Evolutionary conservation across 2,113 vertebrate species (phyloP).

Genomic region (Psephotus haematonotus): DNA sequence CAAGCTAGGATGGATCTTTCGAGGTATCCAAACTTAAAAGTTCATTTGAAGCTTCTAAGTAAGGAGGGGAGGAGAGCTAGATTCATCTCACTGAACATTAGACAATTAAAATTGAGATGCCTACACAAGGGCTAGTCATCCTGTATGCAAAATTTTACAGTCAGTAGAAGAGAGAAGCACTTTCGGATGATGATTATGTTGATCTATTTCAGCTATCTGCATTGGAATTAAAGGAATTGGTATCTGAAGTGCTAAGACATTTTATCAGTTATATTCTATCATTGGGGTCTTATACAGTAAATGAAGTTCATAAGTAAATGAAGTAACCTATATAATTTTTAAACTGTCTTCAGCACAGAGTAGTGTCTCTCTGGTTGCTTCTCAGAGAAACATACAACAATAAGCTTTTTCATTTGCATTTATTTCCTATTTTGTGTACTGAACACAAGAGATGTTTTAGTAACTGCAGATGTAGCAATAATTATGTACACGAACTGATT

Average conservation of each 20-base stretch:
- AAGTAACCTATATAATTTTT: neutral
- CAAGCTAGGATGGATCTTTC: neutral
- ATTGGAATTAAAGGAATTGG: neutral
- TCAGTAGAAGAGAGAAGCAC: neutral
- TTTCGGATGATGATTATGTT: neutral
- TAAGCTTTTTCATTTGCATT: neutral
- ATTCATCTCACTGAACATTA: neutral
- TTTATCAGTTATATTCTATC: neutral
- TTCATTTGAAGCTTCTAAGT: neutral
- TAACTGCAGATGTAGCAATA: neutral
- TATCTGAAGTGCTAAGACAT: neutral
- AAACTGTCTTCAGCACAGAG: neutral
- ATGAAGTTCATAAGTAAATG: neutral
- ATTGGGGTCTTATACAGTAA: neutral
- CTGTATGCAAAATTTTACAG: neutral
- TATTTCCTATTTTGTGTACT: neutral
- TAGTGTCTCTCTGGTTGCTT: neutral
- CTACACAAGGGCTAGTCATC: neutral
- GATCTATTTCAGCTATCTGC: neutral
- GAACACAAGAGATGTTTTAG: neutral
- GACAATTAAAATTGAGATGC: neutral
- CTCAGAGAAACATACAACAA: neutral
- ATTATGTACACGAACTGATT: neutral
- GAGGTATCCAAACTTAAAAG: neutral
- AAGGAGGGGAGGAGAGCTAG: neutral